Conservation (phyloP, 2,113 vertebrate species). For the Ophiodon elongatus region DNA sequence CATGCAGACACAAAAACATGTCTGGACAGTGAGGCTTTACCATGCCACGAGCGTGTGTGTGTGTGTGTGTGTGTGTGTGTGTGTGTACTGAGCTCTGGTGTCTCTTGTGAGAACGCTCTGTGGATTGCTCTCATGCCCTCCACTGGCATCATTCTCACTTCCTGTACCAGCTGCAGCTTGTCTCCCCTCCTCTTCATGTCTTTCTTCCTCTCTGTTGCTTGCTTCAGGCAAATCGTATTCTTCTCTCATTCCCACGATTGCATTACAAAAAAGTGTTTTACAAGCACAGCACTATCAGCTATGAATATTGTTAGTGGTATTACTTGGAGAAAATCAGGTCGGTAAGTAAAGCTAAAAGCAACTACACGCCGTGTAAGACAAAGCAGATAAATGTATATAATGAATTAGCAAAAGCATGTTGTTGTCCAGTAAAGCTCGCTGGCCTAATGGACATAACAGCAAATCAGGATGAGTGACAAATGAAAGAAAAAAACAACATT, state of each 20-base stretch:
- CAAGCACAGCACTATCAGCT: conserved; percentile 36
- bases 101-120: conserved; percentile 59
- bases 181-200: conserved; percentile 42
- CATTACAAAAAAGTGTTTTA: conserved; percentile 45
- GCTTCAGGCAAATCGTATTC: conserved; percentile 34
- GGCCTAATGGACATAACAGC: neutral
- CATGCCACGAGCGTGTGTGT: conserved; percentile 37
- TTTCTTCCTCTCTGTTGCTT: conserved; percentile 11
- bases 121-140: conserved; percentile 70
- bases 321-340: neutral
- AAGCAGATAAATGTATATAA: neutral
- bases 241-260: conserved; percentile 74
- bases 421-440: neutral
- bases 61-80: conserved; percentile 41
- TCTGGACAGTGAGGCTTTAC: conserved; percentile 51
- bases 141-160: conserved; percentile 73
- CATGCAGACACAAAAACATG: conserved; percentile 42
- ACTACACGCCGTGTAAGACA: neutral
- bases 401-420: neutral
- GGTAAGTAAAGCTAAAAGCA: neutral
- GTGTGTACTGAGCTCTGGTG: conserved; percentile 28
- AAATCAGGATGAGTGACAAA: neutral
- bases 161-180: conserved; percentile 80
- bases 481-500: neutral
- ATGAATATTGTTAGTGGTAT: conserved; percentile 31